Evolutionary conservation across 1,140 invertebrate species (phyloP).

Genomic region (Chionoecetes opilio): DNA sequence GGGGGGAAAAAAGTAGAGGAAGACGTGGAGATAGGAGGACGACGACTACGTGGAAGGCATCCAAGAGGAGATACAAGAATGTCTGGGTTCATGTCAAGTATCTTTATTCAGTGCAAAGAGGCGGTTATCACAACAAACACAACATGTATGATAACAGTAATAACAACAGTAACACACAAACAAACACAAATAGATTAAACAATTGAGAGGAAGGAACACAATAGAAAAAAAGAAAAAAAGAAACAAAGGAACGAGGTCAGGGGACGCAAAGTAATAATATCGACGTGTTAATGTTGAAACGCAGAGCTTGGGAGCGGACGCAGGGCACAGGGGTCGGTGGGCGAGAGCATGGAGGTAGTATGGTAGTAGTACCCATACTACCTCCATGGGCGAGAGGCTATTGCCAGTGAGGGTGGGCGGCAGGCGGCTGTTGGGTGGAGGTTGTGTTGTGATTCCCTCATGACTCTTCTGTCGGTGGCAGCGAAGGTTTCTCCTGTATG

Average conservation of each 20-base stretch:
- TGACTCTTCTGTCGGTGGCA: slow-evolving; percentile 64
- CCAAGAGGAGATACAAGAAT: too few relatives aligned
- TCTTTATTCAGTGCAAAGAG: too few relatives aligned
- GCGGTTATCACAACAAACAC: too few relatives aligned
- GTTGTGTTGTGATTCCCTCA: neutral
- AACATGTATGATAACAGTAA: too few relatives aligned
- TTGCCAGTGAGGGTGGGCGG: neutral
- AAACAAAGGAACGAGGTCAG: neutral
- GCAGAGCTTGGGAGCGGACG: neutral
- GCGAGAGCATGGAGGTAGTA: neutral
- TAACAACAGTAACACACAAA: too few relatives aligned
- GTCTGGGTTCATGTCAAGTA: too few relatives aligned
- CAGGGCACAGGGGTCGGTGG: neutral
- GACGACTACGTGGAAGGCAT: too few relatives aligned
- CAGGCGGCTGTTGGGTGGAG: neutral
- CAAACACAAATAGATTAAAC: neutral
- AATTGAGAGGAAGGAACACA: neutral
- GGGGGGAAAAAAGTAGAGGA: neutral
- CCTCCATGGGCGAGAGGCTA: neutral
- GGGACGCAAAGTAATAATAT: neutral
- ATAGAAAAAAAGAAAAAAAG: neutral
- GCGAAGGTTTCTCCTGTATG: slow-evolving; percentile 71
- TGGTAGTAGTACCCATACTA: neutral
- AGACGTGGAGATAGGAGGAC: neutral
- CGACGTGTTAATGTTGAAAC: too few relatives aligned